Base-by-base conservation (phyloP, 2,888 invertebrate species). In the Eupeodes latifasciatus region DNA sequence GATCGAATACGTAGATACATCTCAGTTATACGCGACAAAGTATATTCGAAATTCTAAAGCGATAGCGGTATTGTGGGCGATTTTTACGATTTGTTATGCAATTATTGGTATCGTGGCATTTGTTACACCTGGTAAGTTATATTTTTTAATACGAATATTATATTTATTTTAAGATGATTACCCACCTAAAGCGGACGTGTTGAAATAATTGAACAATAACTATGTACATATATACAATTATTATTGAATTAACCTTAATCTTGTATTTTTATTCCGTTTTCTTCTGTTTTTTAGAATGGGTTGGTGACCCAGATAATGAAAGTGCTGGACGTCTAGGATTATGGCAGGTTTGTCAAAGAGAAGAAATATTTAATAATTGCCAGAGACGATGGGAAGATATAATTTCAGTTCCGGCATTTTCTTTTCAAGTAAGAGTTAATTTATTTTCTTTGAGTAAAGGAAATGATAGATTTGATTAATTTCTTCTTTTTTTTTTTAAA, bases 21-120 rank as follows among this genome's bases (percentile, higher is more conserved):
- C 97, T 90, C 98, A 98, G 94, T 96, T 98, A 93, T 97, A 98
- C 94, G 97, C 97, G 90, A 97, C 98, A 86, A 97, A 97, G 94
- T 98, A 98, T 93, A 97, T 97, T 90, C 95, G 98, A 91, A 98
- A 98, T 94, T 97, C 97, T 90, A 98, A 97, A 94, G 99, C 99
- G 71, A 98, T 99, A 90, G 98, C 98, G 74, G 98, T 99, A 86
- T 95, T 99, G 90, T 99, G 99, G 99, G 99, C 97, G 89, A 97
- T 99, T 92, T 99, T 99, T 94, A 98, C 98, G 90, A 97, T 99
- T 92, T 99, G 99, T 94, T 99, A 98, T 94, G 98, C 98, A 90
- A 98, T 99, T 92, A 98, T 99, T 92, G 97, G 97, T 91, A 96
- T 98, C 90, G 98, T 99, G 49, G 97, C 98, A 5, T 98, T 99